Conservation (phyloP, 2,113 vertebrate genomes). For the Pithys albifrons region DNA sequence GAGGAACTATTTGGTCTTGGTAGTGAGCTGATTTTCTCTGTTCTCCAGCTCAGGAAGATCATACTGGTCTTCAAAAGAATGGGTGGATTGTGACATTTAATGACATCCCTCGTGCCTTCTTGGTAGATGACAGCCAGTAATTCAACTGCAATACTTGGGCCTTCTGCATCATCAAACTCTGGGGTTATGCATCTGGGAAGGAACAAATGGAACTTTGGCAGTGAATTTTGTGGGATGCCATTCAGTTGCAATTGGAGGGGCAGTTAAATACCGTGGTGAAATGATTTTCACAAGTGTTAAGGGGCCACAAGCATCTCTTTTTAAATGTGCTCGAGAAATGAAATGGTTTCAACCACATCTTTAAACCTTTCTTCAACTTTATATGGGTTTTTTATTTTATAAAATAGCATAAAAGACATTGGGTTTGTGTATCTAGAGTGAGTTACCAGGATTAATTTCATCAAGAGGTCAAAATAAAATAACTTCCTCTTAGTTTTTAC, state of each 20-base stretch:
- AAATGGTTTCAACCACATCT: neutral
- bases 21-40: neutral
- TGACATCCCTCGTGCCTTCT: neutral
- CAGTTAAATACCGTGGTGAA: neutral
- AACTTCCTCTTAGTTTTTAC: neutral
- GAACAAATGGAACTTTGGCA: neutral
- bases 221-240: neutral
- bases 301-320: neutral
- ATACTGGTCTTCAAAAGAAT: neutral
- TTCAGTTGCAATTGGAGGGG: neutral
- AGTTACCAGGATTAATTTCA: neutral
- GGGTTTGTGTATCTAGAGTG: neutral
- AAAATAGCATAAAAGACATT: neutral
- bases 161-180: neutral
- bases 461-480: neutral
- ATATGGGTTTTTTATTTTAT: neutral
- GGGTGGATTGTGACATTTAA: neutral
- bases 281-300: neutral
- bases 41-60: neutral
- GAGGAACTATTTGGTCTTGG: neutral
- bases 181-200: neutral
- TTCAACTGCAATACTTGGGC: neutral
- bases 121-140: neutral
- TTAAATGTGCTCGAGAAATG: neutral
- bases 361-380: neutral